phyloP scores from a whole-genome alignment of 2,113 vertebrate species.

The Natator depressus region DNA sequence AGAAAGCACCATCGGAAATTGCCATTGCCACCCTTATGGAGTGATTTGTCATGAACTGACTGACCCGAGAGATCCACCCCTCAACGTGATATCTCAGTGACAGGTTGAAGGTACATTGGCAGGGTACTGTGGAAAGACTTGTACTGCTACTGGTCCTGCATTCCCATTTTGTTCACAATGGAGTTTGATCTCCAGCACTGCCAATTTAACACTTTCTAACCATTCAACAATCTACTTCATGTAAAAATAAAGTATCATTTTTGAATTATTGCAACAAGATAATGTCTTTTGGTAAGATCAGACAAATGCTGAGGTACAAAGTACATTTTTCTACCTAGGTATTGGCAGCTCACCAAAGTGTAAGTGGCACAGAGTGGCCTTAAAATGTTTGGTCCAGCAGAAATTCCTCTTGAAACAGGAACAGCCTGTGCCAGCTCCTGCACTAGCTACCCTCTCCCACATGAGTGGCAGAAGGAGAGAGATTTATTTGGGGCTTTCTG shows the following conservation, averaged over 20 bases:
- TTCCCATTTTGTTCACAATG: neutral
- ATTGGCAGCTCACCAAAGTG: neutral
- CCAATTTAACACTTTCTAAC: neutral
- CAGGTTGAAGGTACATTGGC: neutral
- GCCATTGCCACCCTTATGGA: neutral
- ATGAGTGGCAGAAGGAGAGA: too few relatives aligned
- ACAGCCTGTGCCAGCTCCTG: too few relatives aligned
- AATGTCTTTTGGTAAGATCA: neutral
- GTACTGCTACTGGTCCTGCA: neutral
- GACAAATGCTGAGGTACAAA: neutral
- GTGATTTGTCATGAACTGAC: neutral
- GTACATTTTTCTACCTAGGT: constrained; percentile 11
- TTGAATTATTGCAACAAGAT: neutral
- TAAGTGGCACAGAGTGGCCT: too few relatives aligned
- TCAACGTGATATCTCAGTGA: neutral
- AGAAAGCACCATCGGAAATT: neutral
- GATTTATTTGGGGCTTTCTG: too few relatives aligned
- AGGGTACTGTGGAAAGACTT: neutral
- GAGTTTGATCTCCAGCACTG: neutral
- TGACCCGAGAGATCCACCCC: neutral
- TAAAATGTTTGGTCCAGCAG: too few relatives aligned
- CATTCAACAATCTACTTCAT: neutral
- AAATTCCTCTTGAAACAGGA: too few relatives aligned
- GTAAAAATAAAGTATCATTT: neutral
- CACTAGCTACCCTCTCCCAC: too few relatives aligned